Conservation (phyloP, 2,888 invertebrate genomes). For the Clanis bilineata region DNA sequence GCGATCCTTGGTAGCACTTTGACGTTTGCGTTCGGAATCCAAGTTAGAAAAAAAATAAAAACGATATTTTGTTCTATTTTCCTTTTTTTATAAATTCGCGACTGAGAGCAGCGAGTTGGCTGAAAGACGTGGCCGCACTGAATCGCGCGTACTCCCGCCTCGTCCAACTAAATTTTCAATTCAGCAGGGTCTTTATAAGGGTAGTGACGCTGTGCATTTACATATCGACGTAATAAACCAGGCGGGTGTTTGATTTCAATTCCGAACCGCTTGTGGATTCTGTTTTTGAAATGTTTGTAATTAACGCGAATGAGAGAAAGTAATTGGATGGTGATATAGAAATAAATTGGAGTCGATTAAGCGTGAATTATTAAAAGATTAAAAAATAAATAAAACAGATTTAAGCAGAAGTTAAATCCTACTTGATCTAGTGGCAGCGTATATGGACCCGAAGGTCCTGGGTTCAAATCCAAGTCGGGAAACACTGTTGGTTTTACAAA, state of each 20-base stretch:
- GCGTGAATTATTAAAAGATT: not conserved
- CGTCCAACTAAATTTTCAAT: conserved; percentile 81
- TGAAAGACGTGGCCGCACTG: conserved; percentile 80
- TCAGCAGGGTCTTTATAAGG: conserved; percentile 82
- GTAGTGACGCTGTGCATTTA: conserved; percentile 81
- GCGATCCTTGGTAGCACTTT: conserved; percentile 25
- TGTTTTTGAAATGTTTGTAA: conserved; percentile 30
- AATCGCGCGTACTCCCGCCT: conserved; percentile 69
- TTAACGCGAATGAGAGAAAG: conserved; percentile 17
- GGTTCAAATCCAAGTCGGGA: too few species aligned
- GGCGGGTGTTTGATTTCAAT: conserved; percentile 75
- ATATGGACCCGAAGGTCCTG: too few species aligned
- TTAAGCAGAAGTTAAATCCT: too few species aligned
- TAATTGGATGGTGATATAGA: not conserved
- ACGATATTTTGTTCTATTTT: conserved; percentile 15
- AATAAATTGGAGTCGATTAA: not conserved
- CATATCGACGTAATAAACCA: conserved; percentile 81
- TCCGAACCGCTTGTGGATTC: conserved; percentile 59
- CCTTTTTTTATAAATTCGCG: conserved; percentile 18
- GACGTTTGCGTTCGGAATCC: conserved; percentile 19
- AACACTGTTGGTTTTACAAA: too few species aligned
- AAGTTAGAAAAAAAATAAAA: not conserved
- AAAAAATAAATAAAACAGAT: too few species aligned
- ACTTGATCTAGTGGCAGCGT: too few species aligned
- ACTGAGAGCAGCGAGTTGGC: conserved; percentile 64